Base-by-base conservation (phyloP, 2,888 invertebrate genomes). In the Platycheirus rosarum region DNA sequence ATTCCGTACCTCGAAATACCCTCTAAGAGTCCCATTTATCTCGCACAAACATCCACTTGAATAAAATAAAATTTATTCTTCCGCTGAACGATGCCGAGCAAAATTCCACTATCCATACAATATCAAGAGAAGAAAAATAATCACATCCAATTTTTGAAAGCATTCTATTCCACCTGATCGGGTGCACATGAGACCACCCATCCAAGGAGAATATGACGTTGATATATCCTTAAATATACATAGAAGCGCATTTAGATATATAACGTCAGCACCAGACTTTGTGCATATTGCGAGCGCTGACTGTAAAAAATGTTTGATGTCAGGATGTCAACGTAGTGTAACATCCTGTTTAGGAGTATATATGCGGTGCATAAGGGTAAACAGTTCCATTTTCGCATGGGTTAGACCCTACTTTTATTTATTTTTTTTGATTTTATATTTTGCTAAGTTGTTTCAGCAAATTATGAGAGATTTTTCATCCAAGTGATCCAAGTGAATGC, bases 401-500 rank as follows among this genome's bases (percentile, higher is more conserved):
- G n/a, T 65, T 40, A 29, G 51, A 57, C 40, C 26, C 65, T 75
- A 69, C 69, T 37, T 66, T 60, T 14, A 14, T 2, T 0, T 60
- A 7, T 75, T 37, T 66, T 60, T 14, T 26, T 2, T n/a, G 7
- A n/a, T n/a, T n/a, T 14, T 32, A 46, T 49, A 4, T 29, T 32
- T 26, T 26, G n/a, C 48, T 53, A 76, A 80, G 70, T 76, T 80
- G 80, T 80, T 76, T 76, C 66, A 70, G 65, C 80, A 80, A 80
- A 80, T 76, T 76, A 80, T 80, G 70, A 80, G 76, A 66, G 75
- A 80, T 80, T 80, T 80, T 80, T 80, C 75, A 80, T 46, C 75
- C 80, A 62, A 76, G 75, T 51, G 65, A 65, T n/a, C n/a, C n/a
- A n/a, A n/a, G n/a, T n/a, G n/a, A n/a, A n/a, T n/a, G n/a, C n/a